These are phyloP conservation scores for Pagrus major DNA, from an alignment of 2,113 vertebrate species.

Conservation along the genomic window DNA sequence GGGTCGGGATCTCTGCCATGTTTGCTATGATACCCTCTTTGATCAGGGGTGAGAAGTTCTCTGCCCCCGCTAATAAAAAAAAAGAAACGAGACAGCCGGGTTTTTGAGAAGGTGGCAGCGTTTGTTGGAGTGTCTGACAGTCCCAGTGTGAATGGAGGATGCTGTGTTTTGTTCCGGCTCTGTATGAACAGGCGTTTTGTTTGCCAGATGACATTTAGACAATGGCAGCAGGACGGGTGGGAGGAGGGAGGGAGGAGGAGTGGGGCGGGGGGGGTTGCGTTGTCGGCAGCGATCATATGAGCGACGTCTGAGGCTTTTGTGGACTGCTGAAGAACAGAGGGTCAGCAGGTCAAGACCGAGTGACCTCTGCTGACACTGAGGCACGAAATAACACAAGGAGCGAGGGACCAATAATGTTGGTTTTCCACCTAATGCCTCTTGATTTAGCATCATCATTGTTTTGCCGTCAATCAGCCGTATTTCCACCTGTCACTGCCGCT, in stretches of 20 bases:
- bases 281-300: slow-evolving; percentile 43
- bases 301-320: slow-evolving; percentile 72
- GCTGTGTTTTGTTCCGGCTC: slow-evolving; percentile 74
- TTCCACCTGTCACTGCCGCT: slow-evolving; percentile 27
- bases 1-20: slow-evolving; percentile 73
- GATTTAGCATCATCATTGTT: slow-evolving; percentile 18
- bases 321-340: slow-evolving; percentile 57
- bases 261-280: neutral
- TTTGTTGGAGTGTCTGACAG: slow-evolving; percentile 71
- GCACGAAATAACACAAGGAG: slow-evolving; percentile 17
- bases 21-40: slow-evolving; percentile 78
- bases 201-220: slow-evolving; percentile 74
- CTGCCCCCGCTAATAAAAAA: slow-evolving; percentile 39
- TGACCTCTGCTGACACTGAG: slow-evolving; percentile 65
- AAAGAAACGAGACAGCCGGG: slow-evolving; percentile 37
- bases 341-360: slow-evolving; percentile 71
- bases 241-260: neutral
- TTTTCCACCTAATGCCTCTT: slow-evolving; percentile 26
- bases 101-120: slow-evolving; percentile 51
- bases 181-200: slow-evolving; percentile 74
- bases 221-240: slow-evolving; percentile 63
- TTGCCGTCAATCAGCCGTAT: slow-evolving; percentile 12
- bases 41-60: slow-evolving; percentile 76
- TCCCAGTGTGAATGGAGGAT: slow-evolving; percentile 73
- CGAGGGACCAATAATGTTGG: slow-evolving; percentile 34